phyloP scores from a whole-genome alignment of 2,797 vertebrate genomes.

The Acanthurus tractus region DNA sequence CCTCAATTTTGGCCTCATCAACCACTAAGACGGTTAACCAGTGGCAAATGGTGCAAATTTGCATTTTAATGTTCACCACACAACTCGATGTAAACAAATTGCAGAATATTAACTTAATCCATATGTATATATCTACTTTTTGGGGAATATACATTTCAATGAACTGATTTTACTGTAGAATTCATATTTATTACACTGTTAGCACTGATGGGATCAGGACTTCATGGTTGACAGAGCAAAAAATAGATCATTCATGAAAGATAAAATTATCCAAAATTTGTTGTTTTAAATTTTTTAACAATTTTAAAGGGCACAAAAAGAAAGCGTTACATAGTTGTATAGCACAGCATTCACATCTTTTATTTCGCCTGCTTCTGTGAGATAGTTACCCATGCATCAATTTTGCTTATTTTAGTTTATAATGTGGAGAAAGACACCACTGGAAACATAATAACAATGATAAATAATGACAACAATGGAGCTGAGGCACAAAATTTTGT shows the following conservation, averaged over 20 bases:
- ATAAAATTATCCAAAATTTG: too few species aligned
- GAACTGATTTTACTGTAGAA: not conserved
- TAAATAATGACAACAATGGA: slow-evolving; percentile 16
- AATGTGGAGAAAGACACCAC: not conserved
- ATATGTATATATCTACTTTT: not conserved
- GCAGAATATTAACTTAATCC: not conserved
- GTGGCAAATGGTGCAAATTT: not conserved
- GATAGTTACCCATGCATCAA: slow-evolving; percentile 2
- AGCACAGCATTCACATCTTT: not conserved
- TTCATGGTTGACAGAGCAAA: too few species aligned
- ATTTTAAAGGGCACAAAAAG: not conserved
- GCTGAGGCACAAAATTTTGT: slow-evolving; percentile 22
- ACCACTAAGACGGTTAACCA: not conserved
- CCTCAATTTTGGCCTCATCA: not conserved
- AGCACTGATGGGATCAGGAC: too few species aligned
- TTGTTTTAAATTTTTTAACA: too few species aligned
- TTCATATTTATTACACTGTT: not conserved
- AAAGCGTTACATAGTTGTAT: not conserved
- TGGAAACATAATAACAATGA: not conserved
- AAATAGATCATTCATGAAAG: too few species aligned
- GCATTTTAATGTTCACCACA: slow-evolving; percentile 11
- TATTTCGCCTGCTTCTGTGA: not conserved
- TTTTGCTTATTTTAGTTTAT: not conserved
- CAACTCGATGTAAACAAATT: not conserved
- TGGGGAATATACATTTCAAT: not conserved